Percentiles rank a stretch among this genome's conserved stretches.
phyloP scores from a whole-genome alignment of 2,113 vertebrate genomes.

The Platysternon megacephalum region DNA sequence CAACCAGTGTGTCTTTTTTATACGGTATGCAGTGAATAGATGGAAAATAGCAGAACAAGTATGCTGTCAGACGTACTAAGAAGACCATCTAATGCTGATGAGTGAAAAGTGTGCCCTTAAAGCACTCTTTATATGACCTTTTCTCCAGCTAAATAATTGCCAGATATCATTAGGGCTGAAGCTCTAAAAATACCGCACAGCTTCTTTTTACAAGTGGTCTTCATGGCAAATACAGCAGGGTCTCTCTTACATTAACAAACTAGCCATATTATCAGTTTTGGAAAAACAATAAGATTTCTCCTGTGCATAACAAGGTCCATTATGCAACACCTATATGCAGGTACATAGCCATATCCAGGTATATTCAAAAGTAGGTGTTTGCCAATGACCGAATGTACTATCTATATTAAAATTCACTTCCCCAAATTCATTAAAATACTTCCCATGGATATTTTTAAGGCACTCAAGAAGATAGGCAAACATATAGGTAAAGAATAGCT shows the following conservation, averaged over 20 bases:
- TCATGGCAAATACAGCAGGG: not conserved
- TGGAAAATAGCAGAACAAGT: not conserved
- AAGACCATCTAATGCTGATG: not conserved
- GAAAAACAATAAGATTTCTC: not conserved
- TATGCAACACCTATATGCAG: not conserved
- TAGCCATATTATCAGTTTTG: not conserved
- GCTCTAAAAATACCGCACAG: not conserved
- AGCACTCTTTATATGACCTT: not conserved
- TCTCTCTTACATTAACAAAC: not conserved
- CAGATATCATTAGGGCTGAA: not conserved
- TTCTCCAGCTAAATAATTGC: not conserved
- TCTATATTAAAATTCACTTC: not conserved
- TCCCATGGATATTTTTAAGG: not conserved
- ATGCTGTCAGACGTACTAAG: not conserved
- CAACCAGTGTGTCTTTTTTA: not conserved
- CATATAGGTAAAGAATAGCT: fast-evolving
- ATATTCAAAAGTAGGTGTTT: not conserved
- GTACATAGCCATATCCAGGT: not conserved
- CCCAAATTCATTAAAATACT: not conserved
- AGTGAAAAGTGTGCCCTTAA: not conserved
- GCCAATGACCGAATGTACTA: not conserved
- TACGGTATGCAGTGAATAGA: not conserved
- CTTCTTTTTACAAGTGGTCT: not conserved
- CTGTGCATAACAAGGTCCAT: not conserved
- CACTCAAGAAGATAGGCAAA: not conserved